Evolutionary conservation across 2,797 vertebrate genomes (phyloP).

Genomic region (Macropodus opercularis): DNA sequence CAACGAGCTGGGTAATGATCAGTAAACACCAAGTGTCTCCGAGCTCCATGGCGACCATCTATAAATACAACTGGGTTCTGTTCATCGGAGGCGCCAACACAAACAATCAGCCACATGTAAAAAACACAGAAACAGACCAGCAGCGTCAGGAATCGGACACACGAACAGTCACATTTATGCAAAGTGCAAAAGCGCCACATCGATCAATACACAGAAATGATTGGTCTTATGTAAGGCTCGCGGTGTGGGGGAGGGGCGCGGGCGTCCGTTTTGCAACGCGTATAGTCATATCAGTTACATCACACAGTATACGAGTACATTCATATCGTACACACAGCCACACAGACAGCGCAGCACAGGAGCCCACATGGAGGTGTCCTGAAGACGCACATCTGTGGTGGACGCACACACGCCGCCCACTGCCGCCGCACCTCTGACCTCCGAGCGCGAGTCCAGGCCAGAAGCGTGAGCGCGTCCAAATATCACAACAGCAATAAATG

Average conservation of each 20-base stretch:
- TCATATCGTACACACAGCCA: conserved; percentile 36
- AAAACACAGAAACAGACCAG: conserved; percentile 59
- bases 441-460: not conserved
- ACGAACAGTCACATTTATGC: conserved; percentile 56
- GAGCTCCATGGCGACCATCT: conserved; percentile 68
- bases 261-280: conserved; percentile 48
- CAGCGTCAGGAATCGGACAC: conserved; percentile 24
- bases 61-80: conserved; percentile 56
- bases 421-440: not conserved
- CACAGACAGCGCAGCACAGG: conserved; percentile 31
- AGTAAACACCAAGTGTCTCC: conserved; percentile 58
- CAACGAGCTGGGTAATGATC: conserved; percentile 41
- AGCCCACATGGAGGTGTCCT: conserved; percentile 45
- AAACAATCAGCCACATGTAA: conserved; percentile 64
- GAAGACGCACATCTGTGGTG: conserved; percentile 17
- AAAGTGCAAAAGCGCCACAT: conserved; percentile 63
- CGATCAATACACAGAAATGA: conserved; percentile 60
- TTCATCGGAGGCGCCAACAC: conserved; percentile 45
- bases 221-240: conserved; percentile 60
- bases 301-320: conserved; percentile 39
- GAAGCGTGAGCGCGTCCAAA: not conserved
- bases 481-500: conserved; percentile 24
- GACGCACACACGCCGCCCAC: conserved; percentile 27
- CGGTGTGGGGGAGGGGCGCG: conserved; percentile 30
- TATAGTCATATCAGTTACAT: conserved; percentile 54